Base-by-base conservation (phyloP, 2,113 vertebrate species). In the Anolis carolinensis region DNA sequence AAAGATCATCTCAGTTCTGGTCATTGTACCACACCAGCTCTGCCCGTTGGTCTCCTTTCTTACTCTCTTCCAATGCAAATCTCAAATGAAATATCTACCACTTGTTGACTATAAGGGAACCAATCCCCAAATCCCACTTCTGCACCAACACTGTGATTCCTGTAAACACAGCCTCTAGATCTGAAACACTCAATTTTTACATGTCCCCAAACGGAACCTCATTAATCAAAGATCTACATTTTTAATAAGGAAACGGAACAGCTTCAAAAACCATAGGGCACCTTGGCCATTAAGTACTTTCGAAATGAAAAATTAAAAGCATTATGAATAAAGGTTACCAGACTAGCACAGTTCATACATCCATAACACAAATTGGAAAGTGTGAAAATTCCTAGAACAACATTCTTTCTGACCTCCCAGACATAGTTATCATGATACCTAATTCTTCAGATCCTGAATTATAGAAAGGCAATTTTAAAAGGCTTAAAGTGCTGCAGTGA, bases 351-450 rank as follows among this genome's bases (percentile, higher is more conserved):
- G 50, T 87, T 87, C 50, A 25, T n/a, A 82, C 73, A 62, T 76
- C 63, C 74, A 81, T 87, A 87, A 76, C 48, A 77, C 79, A 87
- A 71, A 78, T 63, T 32, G 63, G 27, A 82, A 55, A 44, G 21
- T 77, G 79, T 87, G 79, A 82, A 81, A 68, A 86, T 76, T 75
- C 79, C 79, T 68, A 55, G 62, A 59, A 81, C 72, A 86, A 87
- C 48, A 52, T 67, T 68, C 50, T 59, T 25, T 23, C 62, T 82
- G 73, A 75, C 86, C 80, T 70, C 63, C 48, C 67, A 68, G 72
- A 75, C 79, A 67, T 14, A 21, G 44, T 68, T 82, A 74, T 75
- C 55, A 81, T 36, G 85, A 75, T 74, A 81, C 71, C 70, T 50
- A 14, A 62, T 4, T 74, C 62, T 48, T 83, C 76, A 86, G 85